Base-by-base conservation (phyloP, 2,113 vertebrate species). In the Syngnathoides biaculeatus region DNA sequence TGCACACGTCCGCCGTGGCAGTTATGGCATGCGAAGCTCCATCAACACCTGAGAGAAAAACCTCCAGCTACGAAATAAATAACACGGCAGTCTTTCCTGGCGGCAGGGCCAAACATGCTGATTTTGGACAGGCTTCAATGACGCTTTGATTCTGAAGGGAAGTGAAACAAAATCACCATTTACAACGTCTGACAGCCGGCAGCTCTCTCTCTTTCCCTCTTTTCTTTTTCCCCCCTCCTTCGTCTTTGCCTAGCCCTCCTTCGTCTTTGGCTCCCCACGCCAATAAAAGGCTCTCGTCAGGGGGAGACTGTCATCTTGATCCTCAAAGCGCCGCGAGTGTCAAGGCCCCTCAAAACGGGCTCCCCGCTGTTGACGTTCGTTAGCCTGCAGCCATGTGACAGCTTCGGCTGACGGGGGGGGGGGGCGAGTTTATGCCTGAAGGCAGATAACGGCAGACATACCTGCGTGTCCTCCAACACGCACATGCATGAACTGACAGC, bases 141-240 rank as follows among this genome's bases (percentile, higher is more conserved):
- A 86, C 79, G 81, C 87, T 94, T 93, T 93, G 92, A 94, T 94
- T 95, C 89, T 91, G 26, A 64, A 85, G 47, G 82, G 85, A 91
- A 92, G 89, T 93, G 93, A 93, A 95, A 94, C 92, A 93, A 93
- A 93, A 95, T 95, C 92, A 88, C 85, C 87, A 86, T 94, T 93
- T 93, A 92, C 89, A 89, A 92, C 88, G 87, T 85, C 83, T 93
- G 93, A 94, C 92, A 94, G 93, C 92, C 89, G 87, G 91, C 91
- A 92, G 89, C 86, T 91, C 60, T 91, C 9, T 52, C n/a, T 50
- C n/a, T 52, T n/a, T 15, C 3, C 11, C 6, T 12, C 9, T 50
- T 45, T 50, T 50, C n/a, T 50, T 50, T 52, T n/a, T 15, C 3
- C 11, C 6, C n/a, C 9, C 22, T 53, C n/a, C n/a, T 92, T 90